Evolutionary conservation across 1,140 invertebrate species (phyloP).

Genomic region (Batillaria attramentaria): DNA sequence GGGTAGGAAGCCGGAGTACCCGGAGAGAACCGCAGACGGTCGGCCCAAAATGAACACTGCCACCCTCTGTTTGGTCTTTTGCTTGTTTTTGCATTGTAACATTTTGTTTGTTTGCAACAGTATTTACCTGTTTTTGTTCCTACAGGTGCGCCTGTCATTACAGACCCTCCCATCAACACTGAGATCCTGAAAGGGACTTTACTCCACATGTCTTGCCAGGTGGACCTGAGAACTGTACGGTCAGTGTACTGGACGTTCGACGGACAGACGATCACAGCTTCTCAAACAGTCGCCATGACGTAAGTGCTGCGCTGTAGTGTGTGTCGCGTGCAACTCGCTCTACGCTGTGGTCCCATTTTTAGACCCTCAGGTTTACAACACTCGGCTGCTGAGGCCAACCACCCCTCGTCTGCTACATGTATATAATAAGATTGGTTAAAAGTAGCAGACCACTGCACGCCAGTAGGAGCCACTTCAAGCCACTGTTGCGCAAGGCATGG

Average conservation of each 20-base stretch:
- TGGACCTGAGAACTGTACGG: slow-evolving; percentile 53
- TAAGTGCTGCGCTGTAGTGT: slow-evolving; percentile 25
- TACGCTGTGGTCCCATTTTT: no score
- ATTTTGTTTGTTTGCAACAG: neutral
- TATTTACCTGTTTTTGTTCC: slow-evolving; percentile 10
- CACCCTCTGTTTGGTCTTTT: neutral
- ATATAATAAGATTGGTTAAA: no score
- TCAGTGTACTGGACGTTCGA: slow-evolving; percentile 57
- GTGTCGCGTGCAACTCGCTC: slow-evolving; percentile 14
- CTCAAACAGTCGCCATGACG: slow-evolving; percentile 44
- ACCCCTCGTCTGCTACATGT: no score
- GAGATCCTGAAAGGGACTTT: slow-evolving; percentile 55
- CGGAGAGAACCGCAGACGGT: no score
- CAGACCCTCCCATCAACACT: slow-evolving; percentile 50
- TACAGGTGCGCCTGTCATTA: slow-evolving; percentile 61
- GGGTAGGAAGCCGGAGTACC: no score
- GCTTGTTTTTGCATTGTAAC: neutral
- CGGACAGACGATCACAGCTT: slow-evolving; percentile 24
- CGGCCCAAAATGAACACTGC: no score
- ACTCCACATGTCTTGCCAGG: slow-evolving; percentile 53
- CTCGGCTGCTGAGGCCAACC: no score
- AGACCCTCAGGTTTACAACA: no score
- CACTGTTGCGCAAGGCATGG: no score
- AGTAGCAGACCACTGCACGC: no score
- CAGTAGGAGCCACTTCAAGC: no score